Percentiles rank a stretch among this genome's conserved stretches.
Evolutionary conservation across 2,113 vertebrate species (phyloP).

Genomic region (Plecturocebus donacophilus): DNA sequence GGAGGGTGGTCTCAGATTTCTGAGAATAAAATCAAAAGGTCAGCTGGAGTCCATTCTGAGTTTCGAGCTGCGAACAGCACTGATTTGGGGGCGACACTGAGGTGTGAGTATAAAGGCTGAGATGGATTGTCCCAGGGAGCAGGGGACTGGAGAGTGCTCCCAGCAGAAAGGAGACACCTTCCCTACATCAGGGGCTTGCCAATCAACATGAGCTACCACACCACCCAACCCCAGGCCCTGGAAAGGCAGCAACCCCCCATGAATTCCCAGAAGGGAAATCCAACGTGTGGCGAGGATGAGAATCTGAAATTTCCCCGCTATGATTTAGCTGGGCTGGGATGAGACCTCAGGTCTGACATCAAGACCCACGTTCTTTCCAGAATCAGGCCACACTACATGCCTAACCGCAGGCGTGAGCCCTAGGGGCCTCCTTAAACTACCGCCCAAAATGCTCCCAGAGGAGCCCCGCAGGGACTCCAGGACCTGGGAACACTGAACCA

Average conservation of each 20-base stretch:
- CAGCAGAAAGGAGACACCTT: not conserved
- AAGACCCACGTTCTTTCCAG: not conserved
- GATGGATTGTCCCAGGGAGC: fast-evolving
- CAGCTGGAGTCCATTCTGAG: not conserved
- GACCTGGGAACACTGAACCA: fast-evolving
- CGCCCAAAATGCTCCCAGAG: not conserved
- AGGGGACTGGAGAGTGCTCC: fast-evolving
- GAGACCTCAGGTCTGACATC: not conserved
- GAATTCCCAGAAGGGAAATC: not conserved
- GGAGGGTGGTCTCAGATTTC: not conserved
- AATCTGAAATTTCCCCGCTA: not conserved
- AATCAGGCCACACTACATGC: fast-evolving
- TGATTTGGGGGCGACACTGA: not conserved
- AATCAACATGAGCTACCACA: too few species aligned
- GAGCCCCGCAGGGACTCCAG: not conserved
- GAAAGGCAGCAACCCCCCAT: fast-evolving
- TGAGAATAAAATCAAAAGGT: not conserved
- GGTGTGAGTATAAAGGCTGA: not conserved
- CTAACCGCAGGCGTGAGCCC: fast-evolving
- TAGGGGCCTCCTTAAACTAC: too few species aligned
- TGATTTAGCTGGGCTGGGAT: fast-evolving
- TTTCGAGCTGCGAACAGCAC: not conserved
- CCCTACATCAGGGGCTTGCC: not conserved
- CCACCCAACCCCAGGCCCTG: not conserved
- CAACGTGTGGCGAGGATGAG: too few species aligned